These are phyloP conservation scores for Phoxinus dragarum DNA, from an alignment of 2,797 vertebrate genomes.

Conservation along the genomic window DNA sequence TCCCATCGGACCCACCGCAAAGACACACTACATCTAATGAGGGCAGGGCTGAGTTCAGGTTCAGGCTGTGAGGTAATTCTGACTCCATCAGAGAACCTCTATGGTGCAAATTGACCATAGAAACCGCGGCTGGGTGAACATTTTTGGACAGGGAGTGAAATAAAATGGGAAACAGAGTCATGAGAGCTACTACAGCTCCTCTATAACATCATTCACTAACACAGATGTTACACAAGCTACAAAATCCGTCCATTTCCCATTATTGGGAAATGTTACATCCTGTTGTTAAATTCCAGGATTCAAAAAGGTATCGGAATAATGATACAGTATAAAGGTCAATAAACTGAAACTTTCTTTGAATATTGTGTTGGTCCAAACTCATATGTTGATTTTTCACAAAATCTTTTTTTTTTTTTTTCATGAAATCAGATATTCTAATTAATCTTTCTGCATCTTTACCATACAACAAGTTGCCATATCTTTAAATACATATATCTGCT, in stretches of 20 bases:
- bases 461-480: background rate
- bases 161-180: background rate
- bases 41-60: constrained; percentile 10
- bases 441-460: background rate
- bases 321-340: background rate
- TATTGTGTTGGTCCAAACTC: no score
- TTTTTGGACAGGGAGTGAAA: background rate
- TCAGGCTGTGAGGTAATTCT: constrained; percentile 22
- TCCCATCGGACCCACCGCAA: constrained; percentile 58
- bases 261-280: background rate
- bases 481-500: no score
- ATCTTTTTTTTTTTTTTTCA: background rate
- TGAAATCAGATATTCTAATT: background rate
- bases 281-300: background rate
- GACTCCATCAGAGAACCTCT: constrained; percentile 3
- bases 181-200: constrained; percentile 1
- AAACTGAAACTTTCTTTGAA: background rate
- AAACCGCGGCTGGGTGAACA: constrained; percentile 1
- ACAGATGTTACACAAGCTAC: background rate
- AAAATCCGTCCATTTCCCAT: background rate
- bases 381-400: background rate
- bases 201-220: background rate
- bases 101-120: background rate
- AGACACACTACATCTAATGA: constrained; percentile 35
- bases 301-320: background rate